Evolutionary conservation across 2,113 vertebrate species (phyloP), one percentile per base, ranked within the genome.

Genomic region (Rattus norvegicus): DNA sequence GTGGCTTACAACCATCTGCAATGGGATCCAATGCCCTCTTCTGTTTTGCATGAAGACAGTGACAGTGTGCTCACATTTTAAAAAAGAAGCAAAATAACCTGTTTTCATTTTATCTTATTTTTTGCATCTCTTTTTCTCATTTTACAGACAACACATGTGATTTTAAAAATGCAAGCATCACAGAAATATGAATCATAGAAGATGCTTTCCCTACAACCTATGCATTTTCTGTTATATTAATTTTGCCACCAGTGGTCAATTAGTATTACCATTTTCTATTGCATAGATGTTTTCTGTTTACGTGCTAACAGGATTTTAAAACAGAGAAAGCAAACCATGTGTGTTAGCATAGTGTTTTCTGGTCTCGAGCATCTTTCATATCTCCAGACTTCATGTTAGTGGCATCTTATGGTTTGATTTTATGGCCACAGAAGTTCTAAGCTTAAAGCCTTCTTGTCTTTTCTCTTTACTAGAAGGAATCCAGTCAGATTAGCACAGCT

Each of bases 381-480:
- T 86, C 54, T 26, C 63, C 69, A 7, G 47, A 24, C 30, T 92
- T 93, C 17, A 8, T 67, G 30, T 88, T 93, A 52, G 75, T 88
- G 94, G 69, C 90, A 19, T 36, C 91, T 93, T 92, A 92, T 8
- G 80, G 72, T 93, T 97, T 49, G 92, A 83, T 89, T 96, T 88
- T 96, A 83, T 95, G 93, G 92, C 86, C 90, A 94, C 1, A 30
- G 90, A 97, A 91, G 92, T 75, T 1, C 20, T 91, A 79, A 93
- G 70, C 39, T 43, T 17, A 91, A 72, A 56, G 52, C n/a, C 59
- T 70, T 2, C 77, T 79, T 89, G 33, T 43, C 6, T 83, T 61
- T 94, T 61, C 52, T 70, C 73, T 43, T 80, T 91, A 47, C 17
- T 61, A 28, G 76, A 63, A 54, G 26, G 36, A 79, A 89, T 33